A percentile compares a stretch with the other conserved stretches of the same genome.
Evolutionary conservation across 2,113 vertebrate species (phyloP).

Genomic region (Atlantisia rogersi): DNA sequence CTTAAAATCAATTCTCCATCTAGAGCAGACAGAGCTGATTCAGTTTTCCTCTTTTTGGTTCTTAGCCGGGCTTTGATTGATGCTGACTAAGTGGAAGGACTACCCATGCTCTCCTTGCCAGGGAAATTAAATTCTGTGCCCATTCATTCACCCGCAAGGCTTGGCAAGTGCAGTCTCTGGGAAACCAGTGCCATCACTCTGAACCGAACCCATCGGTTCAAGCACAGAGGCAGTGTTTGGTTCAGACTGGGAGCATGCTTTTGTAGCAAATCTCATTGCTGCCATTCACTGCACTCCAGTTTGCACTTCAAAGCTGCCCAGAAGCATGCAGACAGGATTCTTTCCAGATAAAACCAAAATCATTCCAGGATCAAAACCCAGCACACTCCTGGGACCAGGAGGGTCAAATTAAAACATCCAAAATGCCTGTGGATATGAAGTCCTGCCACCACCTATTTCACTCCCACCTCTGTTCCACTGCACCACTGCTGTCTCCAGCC

Average conservation of each 20-base stretch:
- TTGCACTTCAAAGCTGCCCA: not conserved
- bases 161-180: not conserved
- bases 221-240: not conserved
- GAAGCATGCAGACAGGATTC: not conserved
- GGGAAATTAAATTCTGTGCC: not conserved
- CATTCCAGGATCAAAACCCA: not conserved
- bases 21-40: not conserved
- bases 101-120: not conserved
- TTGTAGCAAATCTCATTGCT: not conserved
- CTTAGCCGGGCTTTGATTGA: not conserved
- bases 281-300: not conserved
- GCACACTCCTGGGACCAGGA: not conserved
- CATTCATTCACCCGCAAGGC: not conserved
- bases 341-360: not conserved
- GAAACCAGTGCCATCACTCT: not conserved
- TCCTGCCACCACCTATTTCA: not conserved
- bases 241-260: not conserved
- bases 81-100: not conserved
- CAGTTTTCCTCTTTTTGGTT: not conserved
- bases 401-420: not conserved
- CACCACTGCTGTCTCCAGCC: not conserved
- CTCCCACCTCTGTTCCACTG: not conserved
- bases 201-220: fast-evolving
- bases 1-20: not conserved
- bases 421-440: not conserved